Evolutionary conservation across 2,113 vertebrate genomes (phyloP).

Genomic region (Nibea albiflora): DNA sequence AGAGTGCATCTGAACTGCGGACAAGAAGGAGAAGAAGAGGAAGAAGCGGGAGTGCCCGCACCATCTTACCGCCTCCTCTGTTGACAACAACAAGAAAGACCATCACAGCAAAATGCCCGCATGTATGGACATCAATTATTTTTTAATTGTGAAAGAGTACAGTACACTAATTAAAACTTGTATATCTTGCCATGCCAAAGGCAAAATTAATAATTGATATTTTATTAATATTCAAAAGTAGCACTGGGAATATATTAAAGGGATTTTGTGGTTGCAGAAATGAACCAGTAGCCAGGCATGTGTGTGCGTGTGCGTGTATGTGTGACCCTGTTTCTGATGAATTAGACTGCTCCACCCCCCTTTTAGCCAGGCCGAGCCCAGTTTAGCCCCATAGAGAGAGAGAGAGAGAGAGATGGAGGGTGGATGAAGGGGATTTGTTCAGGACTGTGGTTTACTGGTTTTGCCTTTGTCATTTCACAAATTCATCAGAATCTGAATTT

Average conservation of each 20-base stretch:
- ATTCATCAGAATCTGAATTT: neutral
- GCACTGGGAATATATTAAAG: constrained; percentile 99
- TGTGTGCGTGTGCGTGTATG: constrained; percentile 43
- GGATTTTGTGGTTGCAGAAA: constrained; percentile 95
- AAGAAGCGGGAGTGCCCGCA: constrained; percentile 68
- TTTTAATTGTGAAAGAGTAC: constrained; percentile 99
- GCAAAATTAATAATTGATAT: constrained; percentile 99
- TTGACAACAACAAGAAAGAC: constrained; percentile 96
- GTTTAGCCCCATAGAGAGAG: constrained; percentile 46
- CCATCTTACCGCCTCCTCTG: constrained; percentile 86
- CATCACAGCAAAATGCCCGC: constrained; percentile 92
- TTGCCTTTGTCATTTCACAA: constrained; percentile 20
- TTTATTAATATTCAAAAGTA: constrained; percentile 99
- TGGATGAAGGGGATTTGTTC: constrained; percentile 45
- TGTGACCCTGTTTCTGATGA: constrained; percentile 53
- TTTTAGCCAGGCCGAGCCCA: constrained; percentile 56
- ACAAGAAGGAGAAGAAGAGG: constrained; percentile 73
- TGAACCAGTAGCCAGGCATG: constrained; percentile 81
- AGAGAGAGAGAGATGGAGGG: neutral
- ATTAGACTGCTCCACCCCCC: constrained; percentile 59
- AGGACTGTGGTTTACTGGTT: constrained; percentile 17
- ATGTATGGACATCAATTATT: constrained; percentile 98
- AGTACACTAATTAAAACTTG: constrained; percentile 99
- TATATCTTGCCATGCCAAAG: constrained; percentile 99
- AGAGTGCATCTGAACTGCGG: constrained; percentile 68